These are phyloP conservation scores for Leptinotarsa peninsularis DNA, from an alignment of 2,888 invertebrate species.

Conservation along the genomic window DNA sequence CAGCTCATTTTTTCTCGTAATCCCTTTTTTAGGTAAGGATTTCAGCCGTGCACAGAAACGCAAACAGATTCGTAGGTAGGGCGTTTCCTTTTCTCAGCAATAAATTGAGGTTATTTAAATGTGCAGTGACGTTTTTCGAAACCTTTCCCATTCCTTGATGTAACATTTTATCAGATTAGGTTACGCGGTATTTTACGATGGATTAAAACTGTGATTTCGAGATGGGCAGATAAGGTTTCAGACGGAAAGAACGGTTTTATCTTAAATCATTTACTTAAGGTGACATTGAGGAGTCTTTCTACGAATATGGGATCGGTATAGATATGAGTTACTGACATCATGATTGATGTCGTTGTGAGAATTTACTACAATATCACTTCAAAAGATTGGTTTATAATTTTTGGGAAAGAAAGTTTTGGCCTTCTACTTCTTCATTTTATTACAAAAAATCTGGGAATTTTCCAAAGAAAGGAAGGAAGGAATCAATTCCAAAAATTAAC, in stretches of 20 bases:
- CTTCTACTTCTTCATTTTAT: no score
- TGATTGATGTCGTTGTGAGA: neutral
- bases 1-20: constrained; percentile 39
- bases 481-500: no score
- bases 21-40: constrained; percentile 45
- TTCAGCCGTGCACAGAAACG: constrained; percentile 41
- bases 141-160: constrained; percentile 31
- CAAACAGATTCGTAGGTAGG: constrained; percentile 51
- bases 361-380: no score
- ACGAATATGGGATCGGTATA: constrained; percentile 1
- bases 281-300: neutral
- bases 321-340: neutral
- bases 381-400: no score
- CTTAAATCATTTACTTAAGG: neutral
- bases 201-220: constrained; percentile 29
- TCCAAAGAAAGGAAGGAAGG: no score
- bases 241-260: neutral
- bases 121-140: constrained; percentile 37
- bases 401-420: no score
- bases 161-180: constrained; percentile 45
- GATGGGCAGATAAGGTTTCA: constrained; percentile 18
- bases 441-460: no score
- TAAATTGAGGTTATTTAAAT: constrained; percentile 47
- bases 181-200: constrained; percentile 32
- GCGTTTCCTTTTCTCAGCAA: constrained; percentile 44